Evolutionary conservation across 2,888 invertebrate species (phyloP).

Genomic region (Drosophila macrospina): DNA sequence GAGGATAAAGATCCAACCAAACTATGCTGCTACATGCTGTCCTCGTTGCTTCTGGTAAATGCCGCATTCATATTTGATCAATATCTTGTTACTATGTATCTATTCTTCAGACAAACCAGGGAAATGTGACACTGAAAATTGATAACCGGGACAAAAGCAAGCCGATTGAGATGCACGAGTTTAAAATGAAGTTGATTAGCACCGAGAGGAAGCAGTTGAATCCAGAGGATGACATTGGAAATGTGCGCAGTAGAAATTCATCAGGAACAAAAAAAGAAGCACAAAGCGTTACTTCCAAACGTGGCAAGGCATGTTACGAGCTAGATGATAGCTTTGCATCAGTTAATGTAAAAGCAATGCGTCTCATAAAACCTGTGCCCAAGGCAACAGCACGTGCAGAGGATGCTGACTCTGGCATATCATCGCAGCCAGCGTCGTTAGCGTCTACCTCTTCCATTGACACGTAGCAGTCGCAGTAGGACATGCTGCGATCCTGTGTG

Average conservation of each 20-base stretch:
- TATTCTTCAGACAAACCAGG: conserved; percentile 75
- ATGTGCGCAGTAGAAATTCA: conserved; percentile 33
- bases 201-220: conserved; percentile 74
- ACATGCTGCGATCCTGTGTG: conserved; percentile 15
- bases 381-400: conserved; percentile 43
- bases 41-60: conserved; percentile 80
- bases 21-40: conserved; percentile 78
- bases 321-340: background rate
- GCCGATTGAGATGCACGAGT: conserved; percentile 67
- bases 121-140: conserved; percentile 71
- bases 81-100: background rate
- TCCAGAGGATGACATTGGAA: conserved; percentile 83
- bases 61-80: background rate
- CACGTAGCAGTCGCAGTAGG: conserved; percentile 17
- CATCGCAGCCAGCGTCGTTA: conserved; percentile 61
- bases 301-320: background rate
- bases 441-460: conserved; percentile 8
- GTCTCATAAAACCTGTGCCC: conserved; percentile 61
- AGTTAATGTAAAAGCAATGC: conserved; percentile 51
- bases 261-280: background rate
- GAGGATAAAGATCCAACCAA: conserved; percentile 69
- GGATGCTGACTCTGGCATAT: conserved; percentile 66
- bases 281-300: background rate
- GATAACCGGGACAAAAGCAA: conserved; percentile 52
- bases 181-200: conserved; percentile 72